These are phyloP conservation scores for Spermophilus dauricus DNA, from an alignment of 2,113 vertebrate species.

Conservation along the genomic window DNA sequence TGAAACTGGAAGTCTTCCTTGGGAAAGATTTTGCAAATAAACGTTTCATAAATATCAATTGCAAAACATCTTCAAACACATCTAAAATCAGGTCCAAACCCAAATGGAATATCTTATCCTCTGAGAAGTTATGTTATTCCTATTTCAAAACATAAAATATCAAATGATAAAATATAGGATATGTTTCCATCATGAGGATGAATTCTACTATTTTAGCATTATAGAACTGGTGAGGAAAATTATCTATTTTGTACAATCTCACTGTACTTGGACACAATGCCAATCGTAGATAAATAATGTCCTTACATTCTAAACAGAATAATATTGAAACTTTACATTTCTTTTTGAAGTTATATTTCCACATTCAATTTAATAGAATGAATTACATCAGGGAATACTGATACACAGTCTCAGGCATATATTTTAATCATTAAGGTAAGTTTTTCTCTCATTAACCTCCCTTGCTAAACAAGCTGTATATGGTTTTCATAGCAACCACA, in stretches of 20 bases:
- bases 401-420: not conserved
- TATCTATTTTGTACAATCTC: slow-evolving; percentile 46
- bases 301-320: slow-evolving; percentile 45
- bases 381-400: not conserved
- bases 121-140: not conserved
- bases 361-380: slow-evolving; percentile 1
- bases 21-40: not conserved
- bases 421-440: slow-evolving; percentile 66
- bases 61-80: not conserved
- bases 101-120: not conserved
- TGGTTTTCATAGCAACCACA: slow-evolving; percentile 8
- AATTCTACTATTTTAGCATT: slow-evolving; percentile 21
- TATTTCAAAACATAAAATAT: not conserved
- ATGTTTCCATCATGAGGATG: slow-evolving; percentile 47
- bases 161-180: not conserved
- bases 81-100: not conserved
- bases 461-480: not conserved
- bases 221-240: slow-evolving; percentile 41
- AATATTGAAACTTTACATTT: not conserved
- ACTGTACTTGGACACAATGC: not conserved
- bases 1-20: not conserved
- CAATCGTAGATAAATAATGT: not conserved
- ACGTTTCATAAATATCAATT: slow-evolving; percentile 56
- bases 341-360: slow-evolving; percentile 19
- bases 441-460: slow-evolving; percentile 13